Percentiles rank a stretch among this genome's conserved stretches.
phyloP scores from a whole-genome alignment of 2,113 vertebrate species.

The Hyaena hyaena region DNA sequence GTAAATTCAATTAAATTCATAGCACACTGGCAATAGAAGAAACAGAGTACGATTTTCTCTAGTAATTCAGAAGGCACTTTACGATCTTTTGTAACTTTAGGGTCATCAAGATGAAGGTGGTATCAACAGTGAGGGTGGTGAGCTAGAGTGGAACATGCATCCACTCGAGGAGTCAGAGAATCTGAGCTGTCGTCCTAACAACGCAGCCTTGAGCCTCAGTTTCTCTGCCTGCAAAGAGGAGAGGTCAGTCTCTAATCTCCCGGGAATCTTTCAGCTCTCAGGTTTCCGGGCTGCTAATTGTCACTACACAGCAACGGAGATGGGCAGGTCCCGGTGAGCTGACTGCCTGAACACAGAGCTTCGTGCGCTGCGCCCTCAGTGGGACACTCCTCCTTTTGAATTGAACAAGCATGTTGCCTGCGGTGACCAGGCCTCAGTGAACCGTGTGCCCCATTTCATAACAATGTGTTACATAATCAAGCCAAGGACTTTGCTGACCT shows the following conservation, averaged over 20 bases:
- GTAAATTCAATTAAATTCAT: not conserved
- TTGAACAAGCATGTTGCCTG: constrained; percentile 52
- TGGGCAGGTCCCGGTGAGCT: not conserved
- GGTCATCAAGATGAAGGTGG: not conserved
- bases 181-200: not conserved
- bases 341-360: not conserved
- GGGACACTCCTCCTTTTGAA: constrained; percentile 55
- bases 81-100: not conserved
- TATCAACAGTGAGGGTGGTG: not conserved
- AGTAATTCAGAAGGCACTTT: constrained; percentile 28
- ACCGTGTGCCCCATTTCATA: constrained; percentile 48
- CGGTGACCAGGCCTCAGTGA: constrained; percentile 59
- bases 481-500: constrained; percentile 57
- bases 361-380: constrained; percentile 45
- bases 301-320: not conserved
- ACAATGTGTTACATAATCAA: constrained; percentile 60
- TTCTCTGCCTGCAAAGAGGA: constrained; percentile 30
- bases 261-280: not conserved
- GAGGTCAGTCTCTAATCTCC: not conserved
- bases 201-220: not conserved
- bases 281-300: constrained; percentile 19
- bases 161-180: not conserved
- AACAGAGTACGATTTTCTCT: not conserved
- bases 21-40: not conserved
- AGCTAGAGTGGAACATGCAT: not conserved